Evolutionary conservation across 2,797 vertebrate species (phyloP), one percentile per base, ranked within the genome.

Genomic region (Sternarchorhynchus goeldii): DNA sequence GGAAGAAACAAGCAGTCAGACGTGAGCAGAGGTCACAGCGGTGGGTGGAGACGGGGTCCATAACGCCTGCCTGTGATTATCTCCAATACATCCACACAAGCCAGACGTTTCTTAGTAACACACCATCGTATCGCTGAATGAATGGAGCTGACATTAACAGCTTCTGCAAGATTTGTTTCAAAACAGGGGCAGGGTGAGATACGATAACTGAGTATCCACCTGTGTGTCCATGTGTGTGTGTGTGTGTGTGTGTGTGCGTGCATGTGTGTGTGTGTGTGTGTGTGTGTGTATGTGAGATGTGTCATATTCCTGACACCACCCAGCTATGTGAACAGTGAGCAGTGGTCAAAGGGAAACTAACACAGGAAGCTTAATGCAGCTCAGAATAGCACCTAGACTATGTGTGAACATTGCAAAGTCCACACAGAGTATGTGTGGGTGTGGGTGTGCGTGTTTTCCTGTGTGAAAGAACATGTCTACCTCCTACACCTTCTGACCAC

Each of bases 281-380:
- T 63, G 18, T 68, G 73, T 21, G n/a, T 21, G 14, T 69, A 1
- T 6, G 1, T 20, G 8, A 21, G 5, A 25, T 29, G 34, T 32
- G 36, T 59, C 59, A 17, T 21, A 25, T 59, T 73, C 72, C 34
- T 69, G 72, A 80, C 34, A 45, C 76, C 73, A 34, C 18, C 2
- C 4, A 32, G 8, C 3, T 65, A 10, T 66, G n/a, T 0, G 66
- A 69, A 34, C 36, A 80, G 59, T 25, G 25, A 62, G 18, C 36
- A 78, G 29, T 29, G 63, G 58, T 67, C 50, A 72, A 70, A 71
- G 32, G 20, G 55, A 84, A 84, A 81, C 66, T 82, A 79, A 83
- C 76, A 82, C 84, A 85, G 85, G 86, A 87, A 83, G 73, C 57
- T 69, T 25, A 70, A 81, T 58, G 41, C 78, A 65, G 64, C 31